Evolutionary conservation across 1,140 invertebrate genomes (phyloP).

Genomic region (Mactra quadrangularis): DNA sequence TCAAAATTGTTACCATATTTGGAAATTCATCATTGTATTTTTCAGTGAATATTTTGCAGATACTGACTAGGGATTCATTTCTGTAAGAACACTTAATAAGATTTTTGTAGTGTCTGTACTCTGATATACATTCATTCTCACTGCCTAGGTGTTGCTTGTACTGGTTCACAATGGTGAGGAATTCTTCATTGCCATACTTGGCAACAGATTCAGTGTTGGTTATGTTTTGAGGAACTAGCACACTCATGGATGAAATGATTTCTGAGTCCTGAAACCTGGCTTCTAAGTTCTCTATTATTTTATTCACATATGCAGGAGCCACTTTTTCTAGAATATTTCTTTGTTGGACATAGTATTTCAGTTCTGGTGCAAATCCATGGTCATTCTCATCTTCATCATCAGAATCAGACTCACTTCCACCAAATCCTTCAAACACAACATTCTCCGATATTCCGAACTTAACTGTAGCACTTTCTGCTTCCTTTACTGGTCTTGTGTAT

Average conservation of each 20-base stretch:
- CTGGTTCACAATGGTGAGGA: background rate
- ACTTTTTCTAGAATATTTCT: background rate
- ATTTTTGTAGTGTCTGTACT: constrained; percentile 21
- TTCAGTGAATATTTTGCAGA: background rate
- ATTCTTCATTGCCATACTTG: constrained; percentile 16
- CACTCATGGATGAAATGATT: background rate
- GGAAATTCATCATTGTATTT: constrained; percentile 10
- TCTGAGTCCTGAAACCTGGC: constrained; percentile 6
- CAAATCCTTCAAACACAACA: constrained; percentile 26
- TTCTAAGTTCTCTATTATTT: background rate
- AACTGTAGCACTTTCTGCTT: background rate
- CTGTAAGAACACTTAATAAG: constrained; percentile 8
- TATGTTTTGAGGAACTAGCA: constrained; percentile 16
- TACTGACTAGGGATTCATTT: background rate
- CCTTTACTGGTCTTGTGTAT: constrained; percentile 2
- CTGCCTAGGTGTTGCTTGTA: background rate
- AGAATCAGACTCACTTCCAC: constrained; percentile 2
- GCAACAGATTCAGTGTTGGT: background rate
- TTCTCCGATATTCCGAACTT: constrained; percentile 1
- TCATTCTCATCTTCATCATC: background rate
- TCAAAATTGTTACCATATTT: constrained; percentile 16
- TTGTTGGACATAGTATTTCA: constrained; percentile 4
- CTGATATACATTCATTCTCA: background rate
- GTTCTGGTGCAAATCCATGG: background rate
- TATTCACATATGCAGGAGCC: background rate